Evolutionary conservation across 2,888 invertebrate genomes (phyloP), one percentile per base, ranked within the genome.

Genomic region (Spodoptera exigua): DNA sequence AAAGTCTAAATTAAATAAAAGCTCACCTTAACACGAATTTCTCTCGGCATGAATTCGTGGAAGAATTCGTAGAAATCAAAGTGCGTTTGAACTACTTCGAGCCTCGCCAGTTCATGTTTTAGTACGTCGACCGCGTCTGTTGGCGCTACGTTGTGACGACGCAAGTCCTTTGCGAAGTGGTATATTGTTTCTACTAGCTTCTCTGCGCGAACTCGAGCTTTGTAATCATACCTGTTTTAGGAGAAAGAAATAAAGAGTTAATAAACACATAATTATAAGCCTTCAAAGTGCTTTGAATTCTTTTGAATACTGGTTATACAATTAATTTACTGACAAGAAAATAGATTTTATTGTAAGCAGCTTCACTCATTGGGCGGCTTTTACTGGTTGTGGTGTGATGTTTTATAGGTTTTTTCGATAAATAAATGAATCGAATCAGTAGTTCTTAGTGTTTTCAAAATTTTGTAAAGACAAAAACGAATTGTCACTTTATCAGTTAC

Each of bases 61-160:
- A 93, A 84, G 84, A 93, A 93, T 34, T 88, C 76, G 58, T 93
- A 91, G 77, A 94, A 94, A 1, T 94, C 91, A 47, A 80, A 84
- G 74, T 94, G 93, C 0, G 93, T 93, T 7, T 52, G 78, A 2
- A 92, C 88, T 2, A 94, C 43, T 4, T 83, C 57, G 0, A 92
- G 79, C 0, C 89, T 69, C 43, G 94, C 94, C 84, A 94, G 83
- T 66, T 92, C 92, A 0, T 67, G 77, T 43, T 91, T 90, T 12
- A 94, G 82, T 0, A 61, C 78, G 7, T 83, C 75, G 0, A 90
- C 84, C 0, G 83, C 70, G 16, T 74, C 78, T 0, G 62, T 1
- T 0, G 86, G 73, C 0, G 90, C 91, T 0, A 71, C 74, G 2
- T 71, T 52, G 3, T 63, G 77, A 0, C 87, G 76, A 0, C 85